Percentiles rank a stretch among this genome's conserved stretches.
phyloP scores from a whole-genome alignment of 1,140 invertebrate genomes.

The Drosophila lacertosa region DNA sequence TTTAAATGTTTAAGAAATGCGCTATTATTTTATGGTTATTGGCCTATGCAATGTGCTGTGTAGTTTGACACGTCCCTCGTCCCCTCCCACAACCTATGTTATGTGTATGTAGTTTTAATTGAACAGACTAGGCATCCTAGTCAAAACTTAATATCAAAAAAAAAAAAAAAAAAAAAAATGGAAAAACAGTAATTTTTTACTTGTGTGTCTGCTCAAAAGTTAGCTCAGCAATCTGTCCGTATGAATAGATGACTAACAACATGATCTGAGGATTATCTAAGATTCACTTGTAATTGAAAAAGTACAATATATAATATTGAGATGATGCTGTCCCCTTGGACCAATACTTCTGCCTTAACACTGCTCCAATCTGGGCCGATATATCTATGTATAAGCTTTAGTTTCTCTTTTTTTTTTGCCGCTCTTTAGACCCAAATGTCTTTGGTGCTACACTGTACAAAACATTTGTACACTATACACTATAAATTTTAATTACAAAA shows the following conservation, averaged over 20 bases:
- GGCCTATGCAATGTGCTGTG: constrained; percentile 48
- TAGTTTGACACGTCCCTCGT: constrained; percentile 34
- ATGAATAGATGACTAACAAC: constrained; percentile 2
- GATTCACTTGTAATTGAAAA: constrained; percentile 3
- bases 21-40: constrained; percentile 57
- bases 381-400: constrained; percentile 44
- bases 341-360: constrained; percentile 23
- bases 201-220: constrained; percentile 12
- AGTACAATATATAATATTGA: not conserved
- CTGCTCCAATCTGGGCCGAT: constrained; percentile 32
- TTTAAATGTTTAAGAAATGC: constrained; percentile 8
- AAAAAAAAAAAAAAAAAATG: too few relatives aligned
- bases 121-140: constrained; percentile 31
- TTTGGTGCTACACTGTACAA: constrained; percentile 20
- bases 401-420: constrained; percentile 1
- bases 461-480: constrained; percentile 33
- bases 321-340: constrained; percentile 2
- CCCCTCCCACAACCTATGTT: constrained; percentile 6
- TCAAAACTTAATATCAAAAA: constrained; percentile 17
- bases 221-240: not conserved
- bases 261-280: constrained; percentile 1
- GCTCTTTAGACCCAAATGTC: constrained; percentile 19
- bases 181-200: constrained; percentile 4
- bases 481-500: constrained; percentile 39
- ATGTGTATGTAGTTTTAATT: constrained; percentile 39